Conservation (phyloP, 2,888 invertebrate genomes). For the Conops quadrifasciatus region DNA sequence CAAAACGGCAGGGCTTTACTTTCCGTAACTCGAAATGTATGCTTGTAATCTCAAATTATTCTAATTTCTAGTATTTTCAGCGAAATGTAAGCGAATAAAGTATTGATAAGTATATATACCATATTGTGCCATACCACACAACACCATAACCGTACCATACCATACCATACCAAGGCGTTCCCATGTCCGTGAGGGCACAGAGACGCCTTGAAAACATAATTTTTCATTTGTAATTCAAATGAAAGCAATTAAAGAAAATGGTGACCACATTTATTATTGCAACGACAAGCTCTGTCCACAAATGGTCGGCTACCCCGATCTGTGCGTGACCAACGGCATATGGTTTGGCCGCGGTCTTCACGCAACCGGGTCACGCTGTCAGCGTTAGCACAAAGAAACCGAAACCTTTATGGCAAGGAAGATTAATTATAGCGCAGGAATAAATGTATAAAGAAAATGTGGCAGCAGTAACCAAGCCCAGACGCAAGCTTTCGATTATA, state of each 20-base stretch:
- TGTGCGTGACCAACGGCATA: slow-evolving; percentile 22
- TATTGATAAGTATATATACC: no score
- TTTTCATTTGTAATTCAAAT: slow-evolving; percentile 19
- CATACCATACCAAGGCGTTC: no score
- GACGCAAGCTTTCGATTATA: not conserved
- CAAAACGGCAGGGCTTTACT: no score
- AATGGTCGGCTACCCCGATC: slow-evolving; percentile 6
- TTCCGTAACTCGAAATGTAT: no score
- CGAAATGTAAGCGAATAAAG: no score
- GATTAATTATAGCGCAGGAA: not conserved
- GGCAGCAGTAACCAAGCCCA: no score
- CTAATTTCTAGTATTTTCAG: no score
- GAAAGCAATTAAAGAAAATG: slow-evolving; percentile 24
- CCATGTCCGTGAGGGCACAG: no score
- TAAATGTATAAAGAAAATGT: not conserved
- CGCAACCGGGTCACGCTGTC: not conserved
- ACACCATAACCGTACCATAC: no score
- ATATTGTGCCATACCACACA: no score
- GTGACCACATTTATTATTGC: slow-evolving; percentile 14
- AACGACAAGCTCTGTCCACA: not conserved
- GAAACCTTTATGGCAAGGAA: not conserved
- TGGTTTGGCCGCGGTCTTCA: not conserved
- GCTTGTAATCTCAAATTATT: no score
- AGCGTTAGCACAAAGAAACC: not conserved
- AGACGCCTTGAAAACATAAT: no score